Evolutionary conservation across 1,140 invertebrate genomes (phyloP).

Genomic region (Drosophila varians): DNA sequence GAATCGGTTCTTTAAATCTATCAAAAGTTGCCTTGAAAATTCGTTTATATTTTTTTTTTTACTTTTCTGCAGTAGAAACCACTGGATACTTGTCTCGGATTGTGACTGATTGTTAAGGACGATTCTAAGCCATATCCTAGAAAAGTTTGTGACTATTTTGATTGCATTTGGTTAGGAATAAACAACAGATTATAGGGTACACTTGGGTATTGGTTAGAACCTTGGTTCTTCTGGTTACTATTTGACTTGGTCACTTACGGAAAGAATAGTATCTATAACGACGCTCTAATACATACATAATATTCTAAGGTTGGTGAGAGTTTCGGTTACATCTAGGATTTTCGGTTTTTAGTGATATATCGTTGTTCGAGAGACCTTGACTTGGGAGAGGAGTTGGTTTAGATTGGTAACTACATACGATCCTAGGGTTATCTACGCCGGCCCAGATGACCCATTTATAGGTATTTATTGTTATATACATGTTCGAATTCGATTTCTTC

Average conservation of each 20-base stretch:
- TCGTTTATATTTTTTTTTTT: slow-evolving; percentile 48
- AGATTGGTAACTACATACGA: slow-evolving; percentile 42
- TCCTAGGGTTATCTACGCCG: slow-evolving; percentile 32
- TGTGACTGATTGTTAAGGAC: slow-evolving; percentile 8
- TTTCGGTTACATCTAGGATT: slow-evolving; percentile 36
- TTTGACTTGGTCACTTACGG: slow-evolving; percentile 3
- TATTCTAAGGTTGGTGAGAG: slow-evolving; percentile 37
- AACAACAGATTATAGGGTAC: too few species aligned
- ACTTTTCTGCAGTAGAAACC: slow-evolving; percentile 55
- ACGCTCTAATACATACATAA: too few species aligned
- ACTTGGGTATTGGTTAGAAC: background rate
- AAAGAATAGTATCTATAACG: slow-evolving; percentile 14
- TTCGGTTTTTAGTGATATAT: slow-evolving; percentile 52
- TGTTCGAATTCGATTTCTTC: slow-evolving; percentile 17
- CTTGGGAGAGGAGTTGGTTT: slow-evolving; percentile 70
- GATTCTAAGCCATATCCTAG: background rate
- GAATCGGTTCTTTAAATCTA: slow-evolving; percentile 31
- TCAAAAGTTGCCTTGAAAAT: slow-evolving; percentile 60
- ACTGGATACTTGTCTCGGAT: slow-evolving; percentile 40
- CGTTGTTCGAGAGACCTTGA: slow-evolving; percentile 78
- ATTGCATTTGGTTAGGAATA: background rate
- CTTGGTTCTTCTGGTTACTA: background rate
- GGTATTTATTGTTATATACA: slow-evolving; percentile 38
- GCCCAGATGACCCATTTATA: background rate
- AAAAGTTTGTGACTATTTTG: background rate